Base-by-base conservation (phyloP, 2,113 vertebrate genomes). In the Mystacornis crossleyi region DNA sequence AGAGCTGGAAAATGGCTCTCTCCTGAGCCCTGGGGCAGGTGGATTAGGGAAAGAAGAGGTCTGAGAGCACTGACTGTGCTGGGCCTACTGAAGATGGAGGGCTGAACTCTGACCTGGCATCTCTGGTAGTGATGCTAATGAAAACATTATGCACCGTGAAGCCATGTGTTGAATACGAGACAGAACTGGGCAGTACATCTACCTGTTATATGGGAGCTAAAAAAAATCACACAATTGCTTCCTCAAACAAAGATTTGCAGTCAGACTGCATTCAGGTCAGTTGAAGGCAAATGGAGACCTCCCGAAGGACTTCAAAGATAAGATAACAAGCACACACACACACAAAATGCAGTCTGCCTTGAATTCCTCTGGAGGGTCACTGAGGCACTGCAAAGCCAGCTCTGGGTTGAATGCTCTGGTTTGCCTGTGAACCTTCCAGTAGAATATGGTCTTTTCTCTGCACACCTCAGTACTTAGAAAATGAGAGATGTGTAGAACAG, bases 361-460 rank as follows among this genome's bases (percentile, higher is more conserved):
- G 58, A 57, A 92, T 92, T 92, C 81, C 92, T 97, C 73, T 38
- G 72, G 47, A 95, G 84, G 71, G 85, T 91, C 92, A 92, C 75
- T 66, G 36, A 82, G 60, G 92, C 67, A 71, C 82, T 64, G 88
- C 43, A 78, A 67, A 93, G 51, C 75, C 81, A 86, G 75, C 40
- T 40, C 64, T 33, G 64, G 47, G 67, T 36, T 90, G 64, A 78
- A 64, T 10, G 19, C 1, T 3, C 65, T 57, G 85, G 54, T 36
- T 88, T 86, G 58, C 20, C 53, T n/a, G 12, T 31, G 72, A 29
- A 36, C 50, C 45, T 69, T 61, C 67, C 38, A 54, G 34, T 58
- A 83, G 86, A 94, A 83, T 16, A 47, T 0, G 5, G 17, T 8
- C 33, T 88, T 83, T 66, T 61, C 18, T 72, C 81, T 82, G 85